Evolutionary conservation across 2,888 invertebrate species (phyloP), one percentile per base, ranked within the genome.

Genomic region (Agrochola macilenta): DNA sequence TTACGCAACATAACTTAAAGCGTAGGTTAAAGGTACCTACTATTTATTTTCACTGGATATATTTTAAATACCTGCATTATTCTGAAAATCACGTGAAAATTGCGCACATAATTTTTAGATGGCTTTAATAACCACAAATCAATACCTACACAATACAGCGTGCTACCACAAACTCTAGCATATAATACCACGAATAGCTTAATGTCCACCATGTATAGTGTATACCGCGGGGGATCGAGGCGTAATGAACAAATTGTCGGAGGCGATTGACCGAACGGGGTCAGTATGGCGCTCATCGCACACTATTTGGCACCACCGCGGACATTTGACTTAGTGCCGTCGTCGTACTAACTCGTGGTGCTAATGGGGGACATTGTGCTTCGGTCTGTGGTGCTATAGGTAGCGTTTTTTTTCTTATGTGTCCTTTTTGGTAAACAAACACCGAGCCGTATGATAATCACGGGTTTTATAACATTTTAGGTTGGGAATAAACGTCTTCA

Each of bases 241-340:
- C 71, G 69, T 83, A 72, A 83, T 78, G 86, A 83, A 83, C 86
- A 86, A 86, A 83, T 83, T 72, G 78, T 72, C 65, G 39, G 68
- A 78, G 71, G 65, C 69, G 78, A 83, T 83, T 86, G 83, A 78
- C 72, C 78, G 74, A 86, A 83, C 74, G 78, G 69, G 83, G 83
- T 83, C 83, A 78, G 71, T 14, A 39, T 52, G 69, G 86, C 66
- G 74, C 83, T 83, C 86, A 69, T 78, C 74, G 83, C 54, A 69
- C 64, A 82, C 78, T 83, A 83, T 83, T 83, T 83, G 83, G 83
- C 86, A 86, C 79, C 60, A 72, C 74, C 71, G 58, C 78, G 65
- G 58, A 52, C 63, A 74, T 85, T 74, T 83, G 73, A 86, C 86
- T 71, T 81, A 83, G 72, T 49, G 65, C 30, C 63, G 63, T 35